Evolutionary conservation across 2,113 vertebrate genomes (phyloP), one percentile per base, ranked within the genome.

Genomic region (Abramis brama): DNA sequence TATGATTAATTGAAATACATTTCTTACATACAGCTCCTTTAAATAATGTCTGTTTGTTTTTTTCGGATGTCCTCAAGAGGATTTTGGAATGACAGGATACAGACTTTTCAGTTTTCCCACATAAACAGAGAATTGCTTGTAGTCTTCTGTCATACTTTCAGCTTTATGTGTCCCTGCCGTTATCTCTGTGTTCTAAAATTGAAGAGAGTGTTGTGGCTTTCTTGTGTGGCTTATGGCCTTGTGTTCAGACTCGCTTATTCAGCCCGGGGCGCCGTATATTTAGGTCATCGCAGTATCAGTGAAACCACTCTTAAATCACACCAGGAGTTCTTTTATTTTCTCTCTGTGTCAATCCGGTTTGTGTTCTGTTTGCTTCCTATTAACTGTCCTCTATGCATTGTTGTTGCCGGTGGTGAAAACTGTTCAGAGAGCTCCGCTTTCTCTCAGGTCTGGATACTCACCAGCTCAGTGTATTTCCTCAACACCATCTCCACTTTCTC

Each of bases 401-500:
- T 33, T 57, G 21, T 39, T 66, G 83, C 27, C 59, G 19, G 36
- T 21, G 50, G 62, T 30, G 60, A 79, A 70, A 80, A 82, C 43
- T 52, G 55, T 79, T 47, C 75, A 76, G 55, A 76, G 27, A 27
- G 27, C 33, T 0, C 11, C 7, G 4, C n/a, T 33, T n/a, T 57
- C 50, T 70, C 21, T 11, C 10, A 43, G 43, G n/a, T 27, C 11
- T 57, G 27, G 4, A 88, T 88, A 94, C 96, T 96, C 92, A 99
- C 98, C 97, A 98, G 86, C 74, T 97, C 96, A 19, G 96, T 93
- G 33, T 97, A 97, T 89, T 97, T 98, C 93, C 94, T 96, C 87
- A 97, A 90, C 88, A 99, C 89, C 27, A 94, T 89, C 30, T 97
- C 96, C 82, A 98, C 89, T 89, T 97, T 97, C 87, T 98, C 95